These are phyloP conservation scores for Romanogobio albipinnatus DNA, from an alignment of 2,113 vertebrate genomes.

Conservation along the genomic window DNA sequence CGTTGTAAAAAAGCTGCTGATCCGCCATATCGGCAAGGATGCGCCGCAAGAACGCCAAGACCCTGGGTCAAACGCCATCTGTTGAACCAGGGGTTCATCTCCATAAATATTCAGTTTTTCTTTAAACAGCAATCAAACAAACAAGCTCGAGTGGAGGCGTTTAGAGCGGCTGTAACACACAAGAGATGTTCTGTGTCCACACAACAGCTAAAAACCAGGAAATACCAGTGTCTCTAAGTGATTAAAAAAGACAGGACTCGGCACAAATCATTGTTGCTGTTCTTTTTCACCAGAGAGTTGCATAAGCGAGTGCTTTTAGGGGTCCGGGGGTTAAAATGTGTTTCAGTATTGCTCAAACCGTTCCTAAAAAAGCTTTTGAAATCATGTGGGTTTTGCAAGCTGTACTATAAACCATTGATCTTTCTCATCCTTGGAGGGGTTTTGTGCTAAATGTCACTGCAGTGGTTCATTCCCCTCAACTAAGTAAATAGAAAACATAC, in stretches of 20 bases:
- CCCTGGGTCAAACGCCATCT: conserved; percentile 59
- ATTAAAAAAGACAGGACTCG: conserved; percentile 67
- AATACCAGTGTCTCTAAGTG: conserved; percentile 60
- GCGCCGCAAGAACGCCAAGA: conserved; percentile 28
- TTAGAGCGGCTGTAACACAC: not conserved
- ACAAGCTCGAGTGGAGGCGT: not conserved
- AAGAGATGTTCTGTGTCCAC: conserved; percentile 9
- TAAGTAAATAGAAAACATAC: conserved; percentile 25
- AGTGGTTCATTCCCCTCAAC: conserved; percentile 14
- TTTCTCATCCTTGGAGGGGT: not conserved
- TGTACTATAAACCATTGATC: conserved; percentile 12
- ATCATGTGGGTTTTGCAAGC: not conserved
- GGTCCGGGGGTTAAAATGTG: conserved; percentile 51
- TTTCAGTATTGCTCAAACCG: conserved; percentile 13
- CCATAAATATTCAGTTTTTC: conserved; percentile 53
- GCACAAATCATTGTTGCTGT: conserved; percentile 58
- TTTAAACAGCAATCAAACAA: conserved; percentile 32
- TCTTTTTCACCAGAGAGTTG: conserved; percentile 29
- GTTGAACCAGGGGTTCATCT: conserved; percentile 50
- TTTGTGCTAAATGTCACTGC: not conserved
- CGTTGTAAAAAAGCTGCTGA: conserved; percentile 44
- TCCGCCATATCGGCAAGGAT: conserved; percentile 5
- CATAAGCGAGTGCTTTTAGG: conserved; percentile 19
- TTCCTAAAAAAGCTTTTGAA: conserved; percentile 34
- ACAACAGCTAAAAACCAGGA: conserved; percentile 58